phyloP scores from a whole-genome alignment of 2,888 invertebrate species.

The Pherbina coryleti region DNA sequence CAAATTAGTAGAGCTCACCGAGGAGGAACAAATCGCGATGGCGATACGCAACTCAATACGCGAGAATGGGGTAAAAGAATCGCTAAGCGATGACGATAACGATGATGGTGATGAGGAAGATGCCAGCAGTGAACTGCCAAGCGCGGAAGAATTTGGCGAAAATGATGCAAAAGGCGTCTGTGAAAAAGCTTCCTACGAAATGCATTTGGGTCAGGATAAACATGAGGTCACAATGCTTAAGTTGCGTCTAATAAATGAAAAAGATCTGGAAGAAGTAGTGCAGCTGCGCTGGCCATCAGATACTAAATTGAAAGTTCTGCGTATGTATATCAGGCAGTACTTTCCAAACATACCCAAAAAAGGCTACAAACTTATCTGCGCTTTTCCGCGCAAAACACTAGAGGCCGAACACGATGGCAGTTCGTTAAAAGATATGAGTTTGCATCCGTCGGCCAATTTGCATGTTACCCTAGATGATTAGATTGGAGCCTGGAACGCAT shows the following conservation, averaged over 20 bases:
- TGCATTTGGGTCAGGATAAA: conserved; percentile 54
- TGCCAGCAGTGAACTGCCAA: conserved; percentile 56
- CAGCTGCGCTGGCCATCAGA: conserved; percentile 68
- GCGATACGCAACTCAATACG: conserved; percentile 69
- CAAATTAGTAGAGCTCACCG: conserved; percentile 62
- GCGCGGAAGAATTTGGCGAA: conserved; percentile 59
- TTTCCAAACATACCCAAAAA: conserved; percentile 64
- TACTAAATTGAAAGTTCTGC: conserved; percentile 62
- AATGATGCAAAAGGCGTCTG: conserved; percentile 54
- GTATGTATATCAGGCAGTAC: conserved; percentile 61
- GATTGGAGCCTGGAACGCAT: no score
- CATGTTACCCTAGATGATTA: conserved; percentile 67
- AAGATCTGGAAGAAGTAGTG: conserved; percentile 60
- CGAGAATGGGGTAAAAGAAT: conserved; percentile 58
- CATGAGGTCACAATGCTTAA: conserved; percentile 62
- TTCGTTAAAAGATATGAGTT: conserved; percentile 63
- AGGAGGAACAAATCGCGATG: conserved; percentile 66
- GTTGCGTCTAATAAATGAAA: conserved; percentile 60
- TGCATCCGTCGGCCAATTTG: conserved; percentile 68
- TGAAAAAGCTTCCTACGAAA: conserved; percentile 56
- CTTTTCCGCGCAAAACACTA: conserved; percentile 66
- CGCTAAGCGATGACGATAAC: conserved; percentile 32
- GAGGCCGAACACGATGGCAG: conserved; percentile 60
- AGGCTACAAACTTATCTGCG: conserved; percentile 66
- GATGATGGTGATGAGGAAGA: conserved; percentile 42